A percentile compares a stretch with the other conserved stretches of the same genome.
These are phyloP conservation scores for Australoheros facetus DNA, from an alignment of 2,797 vertebrate species.

Conservation along the genomic window DNA sequence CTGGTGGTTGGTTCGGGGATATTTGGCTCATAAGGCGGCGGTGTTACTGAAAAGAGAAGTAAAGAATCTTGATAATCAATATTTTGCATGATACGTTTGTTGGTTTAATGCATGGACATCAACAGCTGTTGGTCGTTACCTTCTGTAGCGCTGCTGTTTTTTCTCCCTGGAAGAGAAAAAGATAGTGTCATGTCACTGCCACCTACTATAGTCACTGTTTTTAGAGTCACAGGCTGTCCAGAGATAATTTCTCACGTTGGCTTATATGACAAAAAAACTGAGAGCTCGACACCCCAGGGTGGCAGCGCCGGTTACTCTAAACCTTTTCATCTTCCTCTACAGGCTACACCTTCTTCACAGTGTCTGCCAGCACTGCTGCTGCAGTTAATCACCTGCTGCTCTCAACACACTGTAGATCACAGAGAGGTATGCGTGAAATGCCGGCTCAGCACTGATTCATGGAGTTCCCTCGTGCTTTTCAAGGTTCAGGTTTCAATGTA, in stretches of 20 bases:
- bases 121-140: slow-evolving; percentile 53
- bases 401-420: slow-evolving; percentile 35
- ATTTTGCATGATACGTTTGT: background rate
- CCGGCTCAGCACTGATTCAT: slow-evolving; percentile 51
- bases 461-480: slow-evolving; percentile 21
- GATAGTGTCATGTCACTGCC: background rate
- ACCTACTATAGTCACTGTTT: background rate
- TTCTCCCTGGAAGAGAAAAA: slow-evolving; percentile 67
- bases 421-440: slow-evolving; percentile 21
- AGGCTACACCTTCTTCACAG: slow-evolving; percentile 9
- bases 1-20: slow-evolving; percentile 79
- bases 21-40: slow-evolving; percentile 74
- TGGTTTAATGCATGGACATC: background rate
- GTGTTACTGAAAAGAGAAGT: slow-evolving; percentile 52
- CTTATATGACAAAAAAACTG: background rate
- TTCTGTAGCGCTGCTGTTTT: slow-evolving; percentile 39
- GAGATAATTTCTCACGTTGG: background rate
- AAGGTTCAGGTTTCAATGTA: slow-evolving; percentile 55
- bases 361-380: slow-evolving; percentile 14
- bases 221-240: background rate
- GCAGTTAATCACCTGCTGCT: slow-evolving; percentile 30
- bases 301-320: background rate
- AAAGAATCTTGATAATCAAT: background rate
- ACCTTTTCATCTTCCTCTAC: slow-evolving; percentile 30
- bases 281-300: background rate